A percentile compares a stretch with the other conserved stretches of the same genome.
Conservation (phyloP, 30 jellyfish, hydroid and myxozoan genomes). For the Aurelia sp. region DNA sequence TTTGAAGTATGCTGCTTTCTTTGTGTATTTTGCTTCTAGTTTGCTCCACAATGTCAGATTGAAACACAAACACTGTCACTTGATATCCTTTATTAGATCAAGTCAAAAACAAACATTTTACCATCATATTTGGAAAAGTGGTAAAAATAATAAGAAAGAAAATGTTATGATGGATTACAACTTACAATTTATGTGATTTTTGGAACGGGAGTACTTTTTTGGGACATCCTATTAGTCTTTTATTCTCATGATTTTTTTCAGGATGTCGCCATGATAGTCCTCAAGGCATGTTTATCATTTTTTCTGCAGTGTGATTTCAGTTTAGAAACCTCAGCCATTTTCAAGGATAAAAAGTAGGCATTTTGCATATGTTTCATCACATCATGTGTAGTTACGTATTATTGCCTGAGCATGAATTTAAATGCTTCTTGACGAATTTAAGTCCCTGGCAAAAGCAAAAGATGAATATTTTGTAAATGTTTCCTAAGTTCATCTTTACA, state of each 20-base stretch:
- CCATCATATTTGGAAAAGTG: too few species aligned
- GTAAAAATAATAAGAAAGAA: too few species aligned
- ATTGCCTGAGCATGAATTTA: not conserved
- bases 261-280: constrained; percentile 18
- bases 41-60: too few species aligned
- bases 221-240: not conserved
- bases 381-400: not conserved
- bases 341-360: constrained; percentile 7
- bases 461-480: too few species aligned
- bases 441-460: not conserved
- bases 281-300: not conserved
- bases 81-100: too few species aligned
- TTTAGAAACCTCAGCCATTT: not conserved
- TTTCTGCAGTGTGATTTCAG: constrained; percentile 6
- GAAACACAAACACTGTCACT: too few species aligned
- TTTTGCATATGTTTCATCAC: not conserved
- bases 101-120: too few species aligned
- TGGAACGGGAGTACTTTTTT: not conserved
- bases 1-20: too few species aligned
- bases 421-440: not conserved
- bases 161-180: not conserved
- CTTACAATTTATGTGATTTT: not conserved
- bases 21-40: too few species aligned
- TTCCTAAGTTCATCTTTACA: too few species aligned
- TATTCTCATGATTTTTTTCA: not conserved